Conservation (phyloP, 2,113 vertebrate species). For the Lagopus muta region DNA sequence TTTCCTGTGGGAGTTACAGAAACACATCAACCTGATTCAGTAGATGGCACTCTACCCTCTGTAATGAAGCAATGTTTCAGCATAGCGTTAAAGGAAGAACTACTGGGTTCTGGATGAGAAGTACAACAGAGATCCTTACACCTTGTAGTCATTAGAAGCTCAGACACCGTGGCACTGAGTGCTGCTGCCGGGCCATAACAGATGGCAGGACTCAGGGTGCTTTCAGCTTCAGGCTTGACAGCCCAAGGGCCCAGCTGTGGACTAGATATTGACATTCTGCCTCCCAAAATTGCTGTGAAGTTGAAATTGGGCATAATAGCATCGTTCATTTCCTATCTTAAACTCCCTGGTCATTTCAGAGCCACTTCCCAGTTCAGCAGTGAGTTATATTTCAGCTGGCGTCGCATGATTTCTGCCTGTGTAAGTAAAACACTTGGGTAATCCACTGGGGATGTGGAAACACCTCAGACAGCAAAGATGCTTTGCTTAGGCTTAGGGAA, state of each 20-base stretch:
- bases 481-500: not conserved
- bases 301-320: not conserved
- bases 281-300: not conserved
- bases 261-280: not conserved
- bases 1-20: not conserved
- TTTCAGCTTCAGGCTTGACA: not conserved
- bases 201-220: not conserved
- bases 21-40: not conserved
- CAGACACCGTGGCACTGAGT: not conserved
- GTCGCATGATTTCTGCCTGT: not conserved
- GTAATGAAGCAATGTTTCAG: not conserved
- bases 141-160: not conserved
- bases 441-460: not conserved
- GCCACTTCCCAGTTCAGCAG: not conserved
- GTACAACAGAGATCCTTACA: not conserved
- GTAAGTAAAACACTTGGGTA: not conserved
- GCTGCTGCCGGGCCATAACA: not conserved
- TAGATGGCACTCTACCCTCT: slow-evolving; percentile 62
- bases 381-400: not conserved
- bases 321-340: not conserved
- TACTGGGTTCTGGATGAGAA: not conserved
- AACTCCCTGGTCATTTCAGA: not conserved
- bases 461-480: not conserved
- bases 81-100: accelerated
- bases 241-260: not conserved